Conservation (phyloP, 1,140 invertebrate species). For the Muscidifurax raptorellus region DNA sequence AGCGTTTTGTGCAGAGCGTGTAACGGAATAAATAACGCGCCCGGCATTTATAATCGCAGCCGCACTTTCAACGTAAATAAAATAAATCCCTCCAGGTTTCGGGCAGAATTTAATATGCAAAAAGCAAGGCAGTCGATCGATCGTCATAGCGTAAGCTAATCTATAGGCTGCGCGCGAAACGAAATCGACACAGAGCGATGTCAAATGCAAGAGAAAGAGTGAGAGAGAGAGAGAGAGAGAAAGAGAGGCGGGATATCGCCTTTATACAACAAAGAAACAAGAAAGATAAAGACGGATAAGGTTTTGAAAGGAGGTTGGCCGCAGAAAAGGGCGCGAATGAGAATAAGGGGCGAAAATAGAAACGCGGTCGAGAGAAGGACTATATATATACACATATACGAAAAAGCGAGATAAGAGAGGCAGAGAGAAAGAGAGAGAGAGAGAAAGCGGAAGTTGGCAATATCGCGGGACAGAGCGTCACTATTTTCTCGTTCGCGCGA, state of each 20-base stretch:
- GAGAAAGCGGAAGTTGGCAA: slow-evolving; percentile 62
- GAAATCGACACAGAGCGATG: too few relatives aligned
- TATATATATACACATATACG: slow-evolving; percentile 24
- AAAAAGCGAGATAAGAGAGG: slow-evolving; percentile 52
- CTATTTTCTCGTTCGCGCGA: slow-evolving; percentile 56
- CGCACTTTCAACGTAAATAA: not conserved
- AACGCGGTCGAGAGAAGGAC: not conserved
- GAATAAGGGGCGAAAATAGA: slow-evolving; percentile 30
- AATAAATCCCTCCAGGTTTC: not conserved
- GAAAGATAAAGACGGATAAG: slow-evolving; percentile 16
- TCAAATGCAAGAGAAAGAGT: too few relatives aligned
- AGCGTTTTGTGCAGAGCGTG: not conserved
- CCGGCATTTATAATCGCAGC: not conserved
- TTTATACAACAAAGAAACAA: not conserved
- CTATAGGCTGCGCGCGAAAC: too few relatives aligned
- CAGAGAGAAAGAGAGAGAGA: too few relatives aligned
- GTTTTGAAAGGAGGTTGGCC: not conserved
- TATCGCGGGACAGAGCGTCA: slow-evolving; percentile 52
- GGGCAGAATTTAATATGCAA: too few relatives aligned
- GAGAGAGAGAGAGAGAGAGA: too few relatives aligned
- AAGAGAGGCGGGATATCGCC: too few relatives aligned
- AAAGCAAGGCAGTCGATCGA: too few relatives aligned
- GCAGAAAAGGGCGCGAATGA: slow-evolving; percentile 10
- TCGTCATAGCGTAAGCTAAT: too few relatives aligned
- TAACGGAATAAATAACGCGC: slow-evolving; percentile 21